phyloP scores from a whole-genome alignment of 2,888 invertebrate genomes.

The Fabriciana adippe region DNA sequence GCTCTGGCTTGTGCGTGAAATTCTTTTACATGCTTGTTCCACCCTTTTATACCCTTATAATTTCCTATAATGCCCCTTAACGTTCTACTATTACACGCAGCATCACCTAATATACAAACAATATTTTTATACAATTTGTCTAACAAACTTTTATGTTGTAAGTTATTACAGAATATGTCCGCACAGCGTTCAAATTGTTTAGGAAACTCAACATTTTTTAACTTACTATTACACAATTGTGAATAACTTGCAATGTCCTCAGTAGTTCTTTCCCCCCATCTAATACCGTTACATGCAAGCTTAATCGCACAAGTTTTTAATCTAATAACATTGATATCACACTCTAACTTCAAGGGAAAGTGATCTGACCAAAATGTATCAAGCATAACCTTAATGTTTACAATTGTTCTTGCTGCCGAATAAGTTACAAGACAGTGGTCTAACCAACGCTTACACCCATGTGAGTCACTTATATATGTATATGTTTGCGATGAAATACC shows the following conservation, averaged over 20 bases:
- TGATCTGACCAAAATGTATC: constrained; percentile 4
- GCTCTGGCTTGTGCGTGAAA: background rate
- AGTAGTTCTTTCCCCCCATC: constrained; percentile 1
- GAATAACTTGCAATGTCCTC: background rate
- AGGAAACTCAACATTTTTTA: too few species aligned
- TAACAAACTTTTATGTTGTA: background rate
- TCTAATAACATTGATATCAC: constrained; percentile 3
- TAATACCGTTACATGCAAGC: background rate
- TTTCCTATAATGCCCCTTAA: background rate
- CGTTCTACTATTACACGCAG: background rate
- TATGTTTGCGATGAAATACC: constrained; percentile 1
- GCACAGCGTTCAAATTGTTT: background rate
- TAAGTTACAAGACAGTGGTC: constrained; percentile 6
- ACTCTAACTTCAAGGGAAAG: constrained; percentile 2
- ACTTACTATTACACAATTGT: background rate
- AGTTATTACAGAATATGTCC: background rate
- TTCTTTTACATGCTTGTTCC: background rate
- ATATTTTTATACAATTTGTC: background rate
- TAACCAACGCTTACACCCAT: background rate
- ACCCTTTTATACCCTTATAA: background rate
- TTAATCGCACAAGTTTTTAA: background rate
- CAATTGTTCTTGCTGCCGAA: background rate
- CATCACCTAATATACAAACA: background rate
- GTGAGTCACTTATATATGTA: constrained; percentile 1
- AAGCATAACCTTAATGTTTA: background rate